A percentile compares a stretch with the other conserved stretches of the same genome.
phyloP scores from a whole-genome alignment of 2,113 vertebrate genomes.

The Chloropsis cyanopogon region DNA sequence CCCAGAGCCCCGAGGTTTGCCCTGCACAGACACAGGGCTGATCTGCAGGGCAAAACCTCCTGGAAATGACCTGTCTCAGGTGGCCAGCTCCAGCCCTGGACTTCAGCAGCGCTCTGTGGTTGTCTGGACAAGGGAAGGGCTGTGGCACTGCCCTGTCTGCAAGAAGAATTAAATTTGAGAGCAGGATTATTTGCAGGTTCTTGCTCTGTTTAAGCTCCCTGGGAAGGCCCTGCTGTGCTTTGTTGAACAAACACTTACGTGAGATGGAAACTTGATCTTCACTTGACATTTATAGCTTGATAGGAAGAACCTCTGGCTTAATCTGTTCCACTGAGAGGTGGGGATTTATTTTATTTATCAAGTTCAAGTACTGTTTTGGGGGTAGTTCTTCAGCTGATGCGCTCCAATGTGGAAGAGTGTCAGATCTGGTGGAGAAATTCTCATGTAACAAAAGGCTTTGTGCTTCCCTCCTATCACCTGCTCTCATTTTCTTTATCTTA shows the following conservation, averaged over 20 bases:
- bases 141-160: not conserved
- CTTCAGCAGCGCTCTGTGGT: not conserved
- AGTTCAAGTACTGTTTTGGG: not conserved
- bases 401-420: not conserved
- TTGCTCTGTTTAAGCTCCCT: not conserved
- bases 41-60: not conserved
- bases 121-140: not conserved
- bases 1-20: not conserved
- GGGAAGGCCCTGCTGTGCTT: not conserved
- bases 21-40: not conserved
- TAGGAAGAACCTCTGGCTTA: not conserved
- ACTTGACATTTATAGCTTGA: not conserved
- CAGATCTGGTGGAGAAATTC: not conserved
- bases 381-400: not conserved
- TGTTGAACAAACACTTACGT: not conserved
- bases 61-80: not conserved
- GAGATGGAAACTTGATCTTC: not conserved
- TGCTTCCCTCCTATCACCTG: not conserved
- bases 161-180: not conserved
- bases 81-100: not conserved
- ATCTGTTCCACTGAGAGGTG: not conserved
- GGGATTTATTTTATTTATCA: not conserved
- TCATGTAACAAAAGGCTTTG: not conserved
- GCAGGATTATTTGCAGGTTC: not conserved
- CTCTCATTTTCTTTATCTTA: not conserved